Evolutionary conservation across 2,113 vertebrate species (phyloP).

Genomic region (Peromyscus polionotus): DNA sequence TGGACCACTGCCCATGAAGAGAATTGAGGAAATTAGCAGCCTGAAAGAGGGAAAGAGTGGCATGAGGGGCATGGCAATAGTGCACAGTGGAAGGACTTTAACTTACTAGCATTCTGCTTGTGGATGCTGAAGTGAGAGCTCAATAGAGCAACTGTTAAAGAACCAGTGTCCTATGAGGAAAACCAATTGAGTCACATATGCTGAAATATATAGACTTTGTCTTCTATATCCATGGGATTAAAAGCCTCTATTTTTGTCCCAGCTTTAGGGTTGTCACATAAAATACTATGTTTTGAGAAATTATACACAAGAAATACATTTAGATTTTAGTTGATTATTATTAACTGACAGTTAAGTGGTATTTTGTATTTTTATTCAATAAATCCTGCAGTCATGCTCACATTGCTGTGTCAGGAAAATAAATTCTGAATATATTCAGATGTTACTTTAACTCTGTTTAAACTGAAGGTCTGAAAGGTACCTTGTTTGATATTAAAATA

Average conservation of each 20-base stretch:
- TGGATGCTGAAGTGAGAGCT: neutral
- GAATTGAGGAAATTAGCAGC: neutral
- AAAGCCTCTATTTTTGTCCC: neutral
- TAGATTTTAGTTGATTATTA: constrained; percentile 36
- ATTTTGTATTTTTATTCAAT: constrained; percentile 24
- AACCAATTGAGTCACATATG: neutral
- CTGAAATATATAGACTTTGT: neutral
- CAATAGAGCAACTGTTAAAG: neutral
- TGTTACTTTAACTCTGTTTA: constrained; percentile 6
- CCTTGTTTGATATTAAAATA: constrained; percentile 45
- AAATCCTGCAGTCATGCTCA: neutral
- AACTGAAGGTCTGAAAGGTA: constrained; percentile 11
- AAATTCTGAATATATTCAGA: neutral
- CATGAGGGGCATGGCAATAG: neutral
- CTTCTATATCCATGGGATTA: neutral
- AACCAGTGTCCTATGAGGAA: neutral
- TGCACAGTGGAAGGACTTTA: neutral
- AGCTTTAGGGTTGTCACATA: constrained; percentile 16
- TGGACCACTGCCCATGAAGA: neutral
- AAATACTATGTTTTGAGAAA: neutral
- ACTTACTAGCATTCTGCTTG: neutral
- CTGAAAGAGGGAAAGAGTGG: neutral
- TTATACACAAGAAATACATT: neutral
- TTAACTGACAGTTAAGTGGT: constrained; percentile 34
- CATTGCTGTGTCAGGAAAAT: neutral